Evolutionary conservation across 2,113 vertebrate species (phyloP), one percentile per base, ranked within the genome.

Genomic region (Siniperca knerii): DNA sequence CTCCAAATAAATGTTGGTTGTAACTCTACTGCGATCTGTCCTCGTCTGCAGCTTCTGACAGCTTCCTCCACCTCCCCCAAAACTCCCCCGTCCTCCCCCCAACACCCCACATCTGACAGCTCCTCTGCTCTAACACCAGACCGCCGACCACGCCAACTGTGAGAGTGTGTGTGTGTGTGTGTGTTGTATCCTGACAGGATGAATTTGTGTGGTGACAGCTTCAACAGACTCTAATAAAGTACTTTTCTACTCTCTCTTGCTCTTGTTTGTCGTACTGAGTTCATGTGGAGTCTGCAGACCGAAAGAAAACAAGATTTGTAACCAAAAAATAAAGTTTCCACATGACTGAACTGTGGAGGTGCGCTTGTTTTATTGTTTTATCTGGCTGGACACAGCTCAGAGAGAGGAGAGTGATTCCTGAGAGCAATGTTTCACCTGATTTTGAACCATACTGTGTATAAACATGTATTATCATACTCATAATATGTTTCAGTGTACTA

Each of bases 181-280:
- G 81, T 46, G 52, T 46, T 29, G 46, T 8, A 50, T 54, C 72
- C 85, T 91, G 90, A 92, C 87, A 90, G 81, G 90, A 57, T 89
- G 89, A 84, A 90, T 90, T 90, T 93, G 83, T 86, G 81, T 37
- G 57, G 84, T 94, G 94, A 92, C 92, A 83, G 94, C 92, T 92
- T 86, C 82, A 90, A 90, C 90, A 87, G 80, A 74, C 75, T 79
- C 91, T 92, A 94, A 92, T 93, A 94, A 93, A 93, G 75, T 88
- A 92, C 87, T 93, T 91, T 92, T 90, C 79, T 85, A 4, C 62
- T 79, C 74, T 89, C 79, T 61, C 44, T 78, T 44, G 79, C 84
- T 84, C 79, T 75, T 42, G 78, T 88, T 86, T 75, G 82, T 85
- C 67, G 33, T 84, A 20, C 69, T 46, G 44, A 85, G 70, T 48